Conservation (phyloP, 2,888 invertebrate genomes). For the Pristionchus arcanus region DNA sequence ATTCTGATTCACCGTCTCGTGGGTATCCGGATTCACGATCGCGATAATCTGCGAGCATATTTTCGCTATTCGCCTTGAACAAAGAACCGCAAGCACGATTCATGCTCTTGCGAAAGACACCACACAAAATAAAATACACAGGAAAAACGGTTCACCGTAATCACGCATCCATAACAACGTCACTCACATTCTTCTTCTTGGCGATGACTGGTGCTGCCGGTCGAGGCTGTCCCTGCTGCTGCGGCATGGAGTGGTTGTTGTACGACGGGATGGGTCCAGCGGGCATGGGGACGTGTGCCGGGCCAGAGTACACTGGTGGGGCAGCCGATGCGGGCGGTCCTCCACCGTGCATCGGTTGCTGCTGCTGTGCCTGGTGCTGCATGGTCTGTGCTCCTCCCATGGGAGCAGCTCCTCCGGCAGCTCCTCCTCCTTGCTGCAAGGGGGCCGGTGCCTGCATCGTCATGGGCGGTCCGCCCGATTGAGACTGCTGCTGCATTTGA, state of each 20-base stretch:
- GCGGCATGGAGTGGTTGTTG: not conserved
- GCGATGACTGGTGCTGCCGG: not conserved
- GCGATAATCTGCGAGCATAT: not conserved
- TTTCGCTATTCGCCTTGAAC: not conserved
- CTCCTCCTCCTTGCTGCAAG: not conserved
- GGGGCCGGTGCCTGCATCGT: conserved; percentile 5
- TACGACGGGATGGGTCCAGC: not conserved
- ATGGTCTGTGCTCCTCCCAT: not conserved
- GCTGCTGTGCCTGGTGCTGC: not conserved
- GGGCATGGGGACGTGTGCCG: not conserved
- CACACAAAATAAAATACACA: too few relatives aligned
- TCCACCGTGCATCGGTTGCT: conserved; percentile 14
- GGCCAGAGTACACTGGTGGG: not conserved
- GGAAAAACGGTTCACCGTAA: not conserved
- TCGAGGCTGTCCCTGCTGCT: not conserved
- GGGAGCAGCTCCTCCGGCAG: not conserved
- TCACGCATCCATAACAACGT: not conserved
- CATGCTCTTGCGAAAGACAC: too few relatives aligned
- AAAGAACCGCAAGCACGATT: too few relatives aligned
- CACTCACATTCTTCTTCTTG: conserved; percentile 18
- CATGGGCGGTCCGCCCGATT: not conserved
- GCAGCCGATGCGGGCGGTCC: not conserved
- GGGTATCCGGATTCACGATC: conserved; percentile 21
- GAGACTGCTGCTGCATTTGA: not conserved
- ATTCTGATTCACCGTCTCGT: conserved; percentile 13